Evolutionary conservation across 1,140 invertebrate species (phyloP), one percentile per base, ranked within the genome.

Genomic region (Drosophila elegans): DNA sequence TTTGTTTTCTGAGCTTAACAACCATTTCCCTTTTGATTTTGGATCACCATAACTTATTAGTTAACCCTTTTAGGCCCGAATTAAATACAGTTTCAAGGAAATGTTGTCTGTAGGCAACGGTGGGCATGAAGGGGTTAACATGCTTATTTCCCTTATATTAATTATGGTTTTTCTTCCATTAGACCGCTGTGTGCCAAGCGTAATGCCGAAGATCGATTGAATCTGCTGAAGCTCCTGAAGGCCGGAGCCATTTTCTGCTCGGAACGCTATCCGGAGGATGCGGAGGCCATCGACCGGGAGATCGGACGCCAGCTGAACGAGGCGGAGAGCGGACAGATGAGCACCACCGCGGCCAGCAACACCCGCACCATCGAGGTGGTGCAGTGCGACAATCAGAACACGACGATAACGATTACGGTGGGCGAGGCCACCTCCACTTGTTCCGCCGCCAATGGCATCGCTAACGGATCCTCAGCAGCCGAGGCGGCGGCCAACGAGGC

Each of bases 131-230:
- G 1, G 16, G 16, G 16, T 21, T 21, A 1, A 21, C 1, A 21
- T 21, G 1, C 9, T 38, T 12, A 38, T 38, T 11, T 0, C 9
- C 36, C 36, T 3, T 10, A 11, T 10, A 38, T 2, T 38, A 38
- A 38, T 11, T 9, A 21, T 44, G 7, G 10, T 21, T 71, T 1
- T 36, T 4, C 5, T 7, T 2, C n/a, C 11, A 9, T 1, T 27
- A 94, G 94, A 90, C 94, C 95, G 88, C 93, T 97, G 38, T 94
- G 95, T 78, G 96, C 97, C 74, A 97, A 97, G 92, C 94, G 96
- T 46, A 96, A 97, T 93, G 96, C 96, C 29, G 95, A 97, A 91
- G 96, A 97, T 93, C 96, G 96, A 21, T 94, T 97, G 94, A 96
- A 96, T 92, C 93, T 97, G 81, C 92, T 97, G 73, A 94, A 94